These are phyloP conservation scores for Caenorhabditis imperialis DNA, from an alignment of 2,888 invertebrate genomes.

Conservation along the genomic window DNA sequence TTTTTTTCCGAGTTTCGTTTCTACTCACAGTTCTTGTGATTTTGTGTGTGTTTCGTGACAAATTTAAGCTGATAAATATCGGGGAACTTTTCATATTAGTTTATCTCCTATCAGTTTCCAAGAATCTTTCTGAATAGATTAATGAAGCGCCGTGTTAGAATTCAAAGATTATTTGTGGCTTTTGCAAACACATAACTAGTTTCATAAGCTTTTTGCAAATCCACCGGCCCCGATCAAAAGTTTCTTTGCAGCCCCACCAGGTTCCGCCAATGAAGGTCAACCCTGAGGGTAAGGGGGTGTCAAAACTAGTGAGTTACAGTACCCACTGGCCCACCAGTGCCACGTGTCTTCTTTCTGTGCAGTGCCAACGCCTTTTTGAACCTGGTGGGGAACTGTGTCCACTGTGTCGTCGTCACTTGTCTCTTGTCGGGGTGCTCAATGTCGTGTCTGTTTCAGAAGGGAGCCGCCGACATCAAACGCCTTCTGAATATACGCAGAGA, in stretches of 20 bases:
- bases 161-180: too few species aligned
- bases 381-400: conserved; percentile 57
- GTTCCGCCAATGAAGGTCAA: conserved; percentile 61
- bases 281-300: conserved; percentile 62
- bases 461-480: conserved; percentile 72
- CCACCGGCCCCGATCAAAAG: too few species aligned
- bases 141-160: too few species aligned
- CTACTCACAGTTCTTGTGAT: conserved; percentile 32
- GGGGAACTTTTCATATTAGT: too few species aligned
- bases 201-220: too few species aligned
- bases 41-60: conserved; percentile 31
- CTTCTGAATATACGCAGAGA: conserved; percentile 69
- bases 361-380: conserved; percentile 55
- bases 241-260: conserved; percentile 61
- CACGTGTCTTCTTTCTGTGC: conserved; percentile 43
- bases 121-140: too few species aligned
- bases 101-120: too few species aligned
- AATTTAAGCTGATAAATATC: conserved; percentile 1
- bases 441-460: conserved; percentile 66
- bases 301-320: conserved; percentile 57
- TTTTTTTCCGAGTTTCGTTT: conserved; percentile 16
- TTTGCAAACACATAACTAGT: too few species aligned
- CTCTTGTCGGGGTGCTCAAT: conserved; percentile 13
- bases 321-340: conserved; percentile 21
- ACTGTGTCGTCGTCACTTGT: conserved; percentile 11